A percentile compares a stretch with the other conserved stretches of the same genome.
Evolutionary conservation across 2,113 vertebrate species (phyloP).

Genomic region (Erpornis zantholeuca): DNA sequence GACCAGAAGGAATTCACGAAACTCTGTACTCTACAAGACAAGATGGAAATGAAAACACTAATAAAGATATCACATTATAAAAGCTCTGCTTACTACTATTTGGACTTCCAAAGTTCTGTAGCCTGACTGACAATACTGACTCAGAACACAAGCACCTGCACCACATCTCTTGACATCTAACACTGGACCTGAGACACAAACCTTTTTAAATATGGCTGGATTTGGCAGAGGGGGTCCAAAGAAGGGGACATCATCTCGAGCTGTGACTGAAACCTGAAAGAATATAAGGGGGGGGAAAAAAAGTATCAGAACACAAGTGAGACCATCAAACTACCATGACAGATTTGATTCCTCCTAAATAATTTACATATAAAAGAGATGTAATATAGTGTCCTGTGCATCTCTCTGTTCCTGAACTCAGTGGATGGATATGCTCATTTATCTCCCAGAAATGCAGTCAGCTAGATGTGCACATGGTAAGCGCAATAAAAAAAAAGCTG

Average conservation of each 20-base stretch:
- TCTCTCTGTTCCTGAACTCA: not conserved
- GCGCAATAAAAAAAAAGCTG: not conserved
- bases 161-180: not conserved
- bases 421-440: not conserved
- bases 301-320: not conserved
- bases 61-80: not conserved
- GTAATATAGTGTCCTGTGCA: not conserved
- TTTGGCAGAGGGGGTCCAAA: conserved; percentile 69
- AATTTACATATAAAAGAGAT: not conserved
- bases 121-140: not conserved
- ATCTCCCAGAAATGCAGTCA: not conserved
- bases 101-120: not conserved
- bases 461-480: not conserved
- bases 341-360: not conserved
- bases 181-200: conserved; percentile 4
- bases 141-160: not conserved
- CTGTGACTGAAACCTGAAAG: conserved; percentile 72
- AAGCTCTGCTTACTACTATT: not conserved
- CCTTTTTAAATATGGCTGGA: conserved; percentile 72
- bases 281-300: not conserved
- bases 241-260: conserved; percentile 70
- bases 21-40: conserved; percentile 71
- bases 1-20: conserved; percentile 86
- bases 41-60: not conserved
- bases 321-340: not conserved